These are phyloP conservation scores for Himalopsyche phryganea DNA, from an alignment of 1,140 invertebrate genomes.

Conservation along the genomic window DNA sequence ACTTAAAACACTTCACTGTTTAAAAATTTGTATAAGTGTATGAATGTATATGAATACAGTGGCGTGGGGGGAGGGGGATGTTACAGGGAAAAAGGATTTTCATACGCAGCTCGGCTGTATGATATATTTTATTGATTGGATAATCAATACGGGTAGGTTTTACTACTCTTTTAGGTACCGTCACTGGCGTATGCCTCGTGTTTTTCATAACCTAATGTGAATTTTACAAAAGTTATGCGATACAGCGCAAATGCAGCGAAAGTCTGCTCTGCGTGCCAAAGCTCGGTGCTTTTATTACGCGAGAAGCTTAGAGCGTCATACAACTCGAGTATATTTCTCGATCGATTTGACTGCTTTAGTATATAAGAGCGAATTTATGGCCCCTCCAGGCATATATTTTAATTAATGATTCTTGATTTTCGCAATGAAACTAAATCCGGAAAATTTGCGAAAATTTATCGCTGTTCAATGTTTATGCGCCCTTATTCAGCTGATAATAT, in stretches of 20 bases:
- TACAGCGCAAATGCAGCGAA: neutral
- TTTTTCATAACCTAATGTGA: conserved; percentile 32
- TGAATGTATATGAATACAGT: conserved; percentile 11
- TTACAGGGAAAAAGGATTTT: conserved; percentile 33
- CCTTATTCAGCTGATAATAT: no score
- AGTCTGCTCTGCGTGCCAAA: neutral
- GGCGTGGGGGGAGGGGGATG: conserved; percentile 13
- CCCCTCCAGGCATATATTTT: no score
- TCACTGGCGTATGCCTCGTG: conserved; percentile 28
- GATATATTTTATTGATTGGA: conserved; percentile 36
- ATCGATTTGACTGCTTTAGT: no score
- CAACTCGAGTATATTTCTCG: no score
- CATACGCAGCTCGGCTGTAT: conserved; percentile 34
- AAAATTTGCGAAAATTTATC: no score
- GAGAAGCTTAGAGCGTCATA: no score
- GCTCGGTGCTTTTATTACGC: neutral
- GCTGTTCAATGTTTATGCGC: no score
- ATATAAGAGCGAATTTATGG: no score
- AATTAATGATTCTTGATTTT: no score
- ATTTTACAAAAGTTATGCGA: conserved; percentile 18
- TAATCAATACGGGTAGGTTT: conserved; percentile 35
- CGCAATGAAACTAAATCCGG: no score
- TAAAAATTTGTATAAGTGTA: conserved; percentile 12
- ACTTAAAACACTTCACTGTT: no score
- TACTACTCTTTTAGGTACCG: conserved; percentile 28